Evolutionary conservation across 2,888 invertebrate species (phyloP).

Genomic region (Drosophila putrida): DNA sequence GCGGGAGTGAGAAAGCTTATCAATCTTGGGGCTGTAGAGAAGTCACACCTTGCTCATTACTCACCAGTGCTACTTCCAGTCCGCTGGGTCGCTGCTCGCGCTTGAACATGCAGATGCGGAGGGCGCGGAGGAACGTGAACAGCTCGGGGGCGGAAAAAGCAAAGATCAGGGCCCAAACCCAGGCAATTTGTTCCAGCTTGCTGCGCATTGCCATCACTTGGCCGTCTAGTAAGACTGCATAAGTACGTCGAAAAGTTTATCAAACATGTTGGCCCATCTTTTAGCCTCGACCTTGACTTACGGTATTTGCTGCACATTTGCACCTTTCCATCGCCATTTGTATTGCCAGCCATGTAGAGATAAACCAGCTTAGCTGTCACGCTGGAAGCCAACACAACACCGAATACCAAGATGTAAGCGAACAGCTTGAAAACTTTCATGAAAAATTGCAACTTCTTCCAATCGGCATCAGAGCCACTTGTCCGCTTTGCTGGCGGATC

Average conservation of each 20-base stretch:
- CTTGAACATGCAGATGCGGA: constrained; percentile 91
- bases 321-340: constrained; percentile 87
- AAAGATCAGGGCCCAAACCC: constrained; percentile 93
- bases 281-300: constrained; percentile 55
- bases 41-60: constrained; percentile 54
- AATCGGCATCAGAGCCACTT: constrained; percentile 89
- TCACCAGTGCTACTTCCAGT: constrained; percentile 87
- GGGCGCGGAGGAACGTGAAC: constrained; percentile 89
- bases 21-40: constrained; percentile 45
- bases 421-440: constrained; percentile 89
- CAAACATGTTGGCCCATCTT: neutral
- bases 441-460: constrained; percentile 87
- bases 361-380: constrained; percentile 91
- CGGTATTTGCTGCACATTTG: constrained; percentile 87
- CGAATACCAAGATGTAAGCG: constrained; percentile 90
- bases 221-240: constrained; percentile 49
- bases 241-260: constrained; percentile 13
- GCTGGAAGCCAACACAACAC: constrained; percentile 88
- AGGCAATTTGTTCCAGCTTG: constrained; percentile 89
- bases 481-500: constrained; percentile 89
- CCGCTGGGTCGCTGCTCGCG: constrained; percentile 87
- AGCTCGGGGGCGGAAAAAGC: constrained; percentile 92
- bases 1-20: constrained; percentile 41
- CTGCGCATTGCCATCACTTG: constrained; percentile 52
- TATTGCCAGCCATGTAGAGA: constrained; percentile 88